Conservation (phyloP, 2,797 vertebrate species). For the Knipowitschia caucasica region DNA sequence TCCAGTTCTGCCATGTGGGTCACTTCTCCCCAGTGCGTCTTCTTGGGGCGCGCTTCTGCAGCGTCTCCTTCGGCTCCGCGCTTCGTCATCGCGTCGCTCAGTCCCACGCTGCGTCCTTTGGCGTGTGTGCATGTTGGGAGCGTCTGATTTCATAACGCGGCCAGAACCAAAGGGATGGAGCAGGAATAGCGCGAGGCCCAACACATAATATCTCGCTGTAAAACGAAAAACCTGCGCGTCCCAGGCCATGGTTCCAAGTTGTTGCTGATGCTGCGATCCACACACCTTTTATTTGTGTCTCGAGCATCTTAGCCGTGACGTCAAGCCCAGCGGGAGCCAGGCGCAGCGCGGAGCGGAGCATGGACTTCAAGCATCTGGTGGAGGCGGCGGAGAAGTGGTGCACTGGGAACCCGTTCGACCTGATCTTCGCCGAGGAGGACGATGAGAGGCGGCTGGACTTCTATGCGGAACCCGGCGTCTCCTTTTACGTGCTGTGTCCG, state of each 20-base stretch:
- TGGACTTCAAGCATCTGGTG: constrained; percentile 96
- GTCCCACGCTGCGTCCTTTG: constrained; percentile 53
- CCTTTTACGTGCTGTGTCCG: constrained; percentile 94
- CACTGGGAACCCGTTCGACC: constrained; percentile 91
- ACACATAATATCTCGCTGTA: constrained; percentile 26
- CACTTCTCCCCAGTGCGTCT: not conserved
- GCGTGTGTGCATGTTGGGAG: constrained; percentile 61
- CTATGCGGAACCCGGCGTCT: constrained; percentile 95
- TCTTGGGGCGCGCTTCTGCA: constrained; percentile 7
- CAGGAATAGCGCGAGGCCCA: constrained; percentile 43
- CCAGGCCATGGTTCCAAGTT: constrained; percentile 54
- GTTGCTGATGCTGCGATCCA: constrained; percentile 60
- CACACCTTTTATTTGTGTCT: constrained; percentile 69
- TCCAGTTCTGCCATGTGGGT: not conserved
- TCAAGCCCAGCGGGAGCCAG: constrained; percentile 51
- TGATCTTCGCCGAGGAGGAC: constrained; percentile 93
- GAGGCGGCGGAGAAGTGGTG: constrained; percentile 96
- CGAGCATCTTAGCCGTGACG: constrained; percentile 69
- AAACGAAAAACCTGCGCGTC: constrained; percentile 39
- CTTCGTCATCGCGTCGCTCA: constrained; percentile 74
- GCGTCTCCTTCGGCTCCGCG: constrained; percentile 37
- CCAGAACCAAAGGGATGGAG: constrained; percentile 60
- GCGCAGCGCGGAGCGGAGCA: constrained; percentile 66
- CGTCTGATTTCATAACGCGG: constrained; percentile 70
- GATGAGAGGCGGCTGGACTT: constrained; percentile 95